Percentiles rank a stretch among this genome's conserved stretches.
These are phyloP conservation scores for Anthrax anthrax DNA, from an alignment of 2,888 invertebrate genomes.

Conservation along the genomic window DNA sequence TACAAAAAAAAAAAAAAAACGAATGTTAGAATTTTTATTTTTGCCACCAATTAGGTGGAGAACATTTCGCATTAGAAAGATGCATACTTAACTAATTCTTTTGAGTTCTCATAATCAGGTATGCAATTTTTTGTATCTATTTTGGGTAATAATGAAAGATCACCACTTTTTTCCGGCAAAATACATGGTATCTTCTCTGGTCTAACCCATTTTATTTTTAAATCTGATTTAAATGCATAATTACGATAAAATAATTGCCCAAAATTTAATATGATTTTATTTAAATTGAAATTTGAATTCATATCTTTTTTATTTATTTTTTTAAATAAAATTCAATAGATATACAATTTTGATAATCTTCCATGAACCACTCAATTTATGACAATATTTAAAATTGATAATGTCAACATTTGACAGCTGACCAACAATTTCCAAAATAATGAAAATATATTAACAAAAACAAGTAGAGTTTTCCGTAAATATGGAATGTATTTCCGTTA, in stretches of 20 bases:
- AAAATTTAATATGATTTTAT: background rate
- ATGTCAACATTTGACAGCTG: too few relatives aligned
- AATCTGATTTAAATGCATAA: conserved; percentile 48
- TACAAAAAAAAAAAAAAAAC: background rate
- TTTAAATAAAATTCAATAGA: too few relatives aligned
- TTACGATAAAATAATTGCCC: conserved; percentile 14
- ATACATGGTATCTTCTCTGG: conserved; percentile 52
- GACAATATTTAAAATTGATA: too few relatives aligned
- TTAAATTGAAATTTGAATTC: too few relatives aligned
- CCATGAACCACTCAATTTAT: too few relatives aligned
- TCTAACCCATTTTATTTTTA: conserved; percentile 58
- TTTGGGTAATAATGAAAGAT: conserved; percentile 42
- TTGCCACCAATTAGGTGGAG: background rate
- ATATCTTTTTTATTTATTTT: too few relatives aligned
- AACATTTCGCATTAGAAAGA: too few relatives aligned
- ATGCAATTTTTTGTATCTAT: conserved; percentile 41
- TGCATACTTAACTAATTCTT: conserved; percentile 52
- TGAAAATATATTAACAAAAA: too few relatives aligned
- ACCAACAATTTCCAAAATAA: too few relatives aligned
- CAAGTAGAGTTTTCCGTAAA: too few relatives aligned
- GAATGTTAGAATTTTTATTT: background rate
- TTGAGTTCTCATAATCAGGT: conserved; percentile 41
- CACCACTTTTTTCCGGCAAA: conserved; percentile 56
- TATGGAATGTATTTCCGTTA: too few relatives aligned
- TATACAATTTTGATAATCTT: too few relatives aligned